phyloP scores from a whole-genome alignment of 2,113 vertebrate genomes.

The Aegithalos caudatus region DNA sequence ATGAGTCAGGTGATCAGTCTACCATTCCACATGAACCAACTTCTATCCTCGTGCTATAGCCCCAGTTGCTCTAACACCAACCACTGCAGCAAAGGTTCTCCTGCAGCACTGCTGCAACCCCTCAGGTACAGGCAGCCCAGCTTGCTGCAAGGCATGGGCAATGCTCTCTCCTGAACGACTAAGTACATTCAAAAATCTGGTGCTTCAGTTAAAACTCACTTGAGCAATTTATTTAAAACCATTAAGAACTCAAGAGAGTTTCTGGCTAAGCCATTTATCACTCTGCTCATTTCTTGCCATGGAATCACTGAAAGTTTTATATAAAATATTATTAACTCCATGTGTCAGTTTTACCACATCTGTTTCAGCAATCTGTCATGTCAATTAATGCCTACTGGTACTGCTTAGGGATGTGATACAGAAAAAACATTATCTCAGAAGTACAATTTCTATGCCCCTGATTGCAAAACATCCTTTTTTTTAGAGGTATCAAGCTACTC shows the following conservation, averaged over 20 bases:
- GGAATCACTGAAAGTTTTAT: slow-evolving; percentile 7
- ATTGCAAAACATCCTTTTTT: background rate
- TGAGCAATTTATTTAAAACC: background rate
- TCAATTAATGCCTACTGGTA: background rate
- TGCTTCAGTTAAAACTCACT: slow-evolving; percentile 1
- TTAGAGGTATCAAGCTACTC: background rate
- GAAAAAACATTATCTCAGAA: background rate
- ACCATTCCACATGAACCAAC: background rate
- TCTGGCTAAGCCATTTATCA: slow-evolving; percentile 26
- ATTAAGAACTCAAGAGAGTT: slow-evolving; percentile 16
- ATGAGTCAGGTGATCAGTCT: background rate
- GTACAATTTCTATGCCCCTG: background rate
- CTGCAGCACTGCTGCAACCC: background rate
- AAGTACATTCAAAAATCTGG: background rate
- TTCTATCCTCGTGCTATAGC: background rate
- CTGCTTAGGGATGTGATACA: background rate
- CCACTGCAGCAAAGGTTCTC: background rate
- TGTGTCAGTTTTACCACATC: slow-evolving; percentile 21
- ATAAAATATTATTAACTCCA: slow-evolving; percentile 50
- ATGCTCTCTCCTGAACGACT: background rate
- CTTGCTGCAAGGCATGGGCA: background rate
- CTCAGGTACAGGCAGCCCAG: background rate
- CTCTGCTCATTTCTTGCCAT: slow-evolving; percentile 15
- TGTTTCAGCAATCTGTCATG: slow-evolving; percentile 39
- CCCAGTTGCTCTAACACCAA: background rate